Conservation (phyloP, 2,888 invertebrate species). For the Ichneumon xanthorius region DNA sequence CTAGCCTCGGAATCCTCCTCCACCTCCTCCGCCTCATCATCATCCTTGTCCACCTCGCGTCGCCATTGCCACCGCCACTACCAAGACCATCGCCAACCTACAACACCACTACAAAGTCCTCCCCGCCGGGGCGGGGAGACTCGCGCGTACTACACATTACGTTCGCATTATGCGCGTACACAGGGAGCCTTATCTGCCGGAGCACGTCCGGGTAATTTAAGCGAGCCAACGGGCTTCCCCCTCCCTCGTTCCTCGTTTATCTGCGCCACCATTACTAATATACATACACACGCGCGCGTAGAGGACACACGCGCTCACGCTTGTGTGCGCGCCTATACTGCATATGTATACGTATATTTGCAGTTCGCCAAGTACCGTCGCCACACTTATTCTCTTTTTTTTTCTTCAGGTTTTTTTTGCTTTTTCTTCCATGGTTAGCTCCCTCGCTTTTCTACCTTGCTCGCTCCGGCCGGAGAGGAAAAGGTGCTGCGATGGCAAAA, state of each 20-base stretch:
- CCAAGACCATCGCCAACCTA: constrained; percentile 41
- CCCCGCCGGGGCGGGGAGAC: constrained; percentile 68
- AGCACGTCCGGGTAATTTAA: constrained; percentile 76
- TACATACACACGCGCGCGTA: constrained; percentile 24
- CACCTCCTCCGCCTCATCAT: constrained; percentile 59
- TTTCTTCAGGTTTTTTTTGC: neutral
- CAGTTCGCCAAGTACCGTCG: constrained; percentile 50
- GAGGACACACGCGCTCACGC: neutral
- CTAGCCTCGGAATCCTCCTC: constrained; percentile 58
- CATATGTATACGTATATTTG: constrained; percentile 64
- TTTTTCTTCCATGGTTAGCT: constrained; percentile 27
- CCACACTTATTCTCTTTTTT: neutral
- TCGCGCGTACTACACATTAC: constrained; percentile 77
- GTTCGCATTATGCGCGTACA: constrained; percentile 79
- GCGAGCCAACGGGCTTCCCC: constrained; percentile 65
- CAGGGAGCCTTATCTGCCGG: constrained; percentile 78
- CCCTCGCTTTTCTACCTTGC: constrained; percentile 2
- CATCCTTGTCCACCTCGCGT: constrained; percentile 61
- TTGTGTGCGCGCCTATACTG: constrained; percentile 37
- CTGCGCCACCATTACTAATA: constrained; percentile 62
- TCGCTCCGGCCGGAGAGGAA: constrained; percentile 3
- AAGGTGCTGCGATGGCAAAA: constrained; percentile 48
- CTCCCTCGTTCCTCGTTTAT: constrained; percentile 48
- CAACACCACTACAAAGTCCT: constrained; percentile 32
- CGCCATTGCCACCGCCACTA: constrained; percentile 59